Evolutionary conservation across 92 coral and sea anemone species (phyloP).

Genomic region (Zoanthus sansibaricus): DNA sequence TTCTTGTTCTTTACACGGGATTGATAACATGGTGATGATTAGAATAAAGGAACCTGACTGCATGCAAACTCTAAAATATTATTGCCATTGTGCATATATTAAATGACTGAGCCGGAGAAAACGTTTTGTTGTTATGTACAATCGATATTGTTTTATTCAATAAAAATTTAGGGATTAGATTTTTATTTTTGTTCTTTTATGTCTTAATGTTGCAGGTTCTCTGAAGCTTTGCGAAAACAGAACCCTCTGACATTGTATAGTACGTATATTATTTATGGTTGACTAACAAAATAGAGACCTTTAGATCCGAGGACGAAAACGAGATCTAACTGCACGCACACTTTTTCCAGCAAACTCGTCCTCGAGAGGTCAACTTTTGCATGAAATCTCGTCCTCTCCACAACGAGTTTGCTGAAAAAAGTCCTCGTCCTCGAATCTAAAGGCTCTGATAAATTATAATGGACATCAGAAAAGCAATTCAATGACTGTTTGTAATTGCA

Average conservation of each 20-base stretch:
- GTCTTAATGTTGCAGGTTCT: neutral
- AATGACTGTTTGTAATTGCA: neutral
- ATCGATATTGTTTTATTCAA: neutral
- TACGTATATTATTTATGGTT: neutral
- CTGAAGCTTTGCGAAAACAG: conserved; percentile 9
- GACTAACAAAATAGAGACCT: neutral
- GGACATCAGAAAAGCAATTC: neutral
- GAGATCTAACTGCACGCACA: too few relatives aligned
- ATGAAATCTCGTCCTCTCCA: too few relatives aligned
- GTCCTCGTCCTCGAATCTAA: too few relatives aligned
- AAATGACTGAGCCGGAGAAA: neutral
- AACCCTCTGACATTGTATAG: conserved; percentile 1
- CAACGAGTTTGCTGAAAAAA: too few relatives aligned
- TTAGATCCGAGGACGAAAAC: neutral
- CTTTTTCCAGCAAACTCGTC: too few relatives aligned
- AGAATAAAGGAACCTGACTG: neutral
- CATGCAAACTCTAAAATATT: neutral
- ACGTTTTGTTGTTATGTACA: neutral
- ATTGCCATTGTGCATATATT: neutral
- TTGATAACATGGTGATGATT: neutral
- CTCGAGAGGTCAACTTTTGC: too few relatives aligned
- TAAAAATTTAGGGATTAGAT: neutral
- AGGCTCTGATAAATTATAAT: neutral
- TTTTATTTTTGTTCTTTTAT: neutral
- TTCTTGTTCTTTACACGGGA: neutral